These are phyloP conservation scores for Cepaea hortensis DNA, from an alignment of 2,888 invertebrate species.

Conservation along the genomic window DNA sequence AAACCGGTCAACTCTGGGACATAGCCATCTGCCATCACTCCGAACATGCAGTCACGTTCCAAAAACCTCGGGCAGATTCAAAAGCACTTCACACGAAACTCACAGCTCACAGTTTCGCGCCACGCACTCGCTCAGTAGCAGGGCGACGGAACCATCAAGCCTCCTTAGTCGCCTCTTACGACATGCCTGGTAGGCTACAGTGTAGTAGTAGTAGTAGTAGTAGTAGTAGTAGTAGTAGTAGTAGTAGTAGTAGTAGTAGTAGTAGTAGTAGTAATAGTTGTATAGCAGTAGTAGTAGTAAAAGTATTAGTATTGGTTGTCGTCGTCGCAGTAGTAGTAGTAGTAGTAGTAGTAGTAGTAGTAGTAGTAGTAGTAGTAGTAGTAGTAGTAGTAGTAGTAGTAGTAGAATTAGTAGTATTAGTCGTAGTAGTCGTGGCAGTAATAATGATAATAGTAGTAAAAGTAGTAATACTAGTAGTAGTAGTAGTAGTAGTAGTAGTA, in stretches of 20 bases:
- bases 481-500: conserved; percentile 4
- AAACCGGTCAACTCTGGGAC: too few species aligned
- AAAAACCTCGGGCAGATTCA: too few species aligned
- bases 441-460: background rate
- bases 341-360: background rate
- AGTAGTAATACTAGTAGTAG: background rate
- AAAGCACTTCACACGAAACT: too few species aligned
- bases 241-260: background rate
- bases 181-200: too few species aligned
- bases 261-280: background rate
- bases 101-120: too few species aligned
- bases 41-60: too few species aligned
- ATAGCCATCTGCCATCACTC: too few species aligned
- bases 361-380: background rate
- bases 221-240: background rate
- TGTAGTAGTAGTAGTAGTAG: background rate
- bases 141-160: too few species aligned
- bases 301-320: background rate
- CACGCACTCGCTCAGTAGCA: too few species aligned
- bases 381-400: background rate
- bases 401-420: background rate
- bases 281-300: background rate
- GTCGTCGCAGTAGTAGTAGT: background rate
- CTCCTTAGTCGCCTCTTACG: too few species aligned
- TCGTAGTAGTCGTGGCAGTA: background rate